These are phyloP conservation scores for Daphoenositta chrysoptera DNA, from an alignment of 2,113 vertebrate genomes.

Conservation along the genomic window DNA sequence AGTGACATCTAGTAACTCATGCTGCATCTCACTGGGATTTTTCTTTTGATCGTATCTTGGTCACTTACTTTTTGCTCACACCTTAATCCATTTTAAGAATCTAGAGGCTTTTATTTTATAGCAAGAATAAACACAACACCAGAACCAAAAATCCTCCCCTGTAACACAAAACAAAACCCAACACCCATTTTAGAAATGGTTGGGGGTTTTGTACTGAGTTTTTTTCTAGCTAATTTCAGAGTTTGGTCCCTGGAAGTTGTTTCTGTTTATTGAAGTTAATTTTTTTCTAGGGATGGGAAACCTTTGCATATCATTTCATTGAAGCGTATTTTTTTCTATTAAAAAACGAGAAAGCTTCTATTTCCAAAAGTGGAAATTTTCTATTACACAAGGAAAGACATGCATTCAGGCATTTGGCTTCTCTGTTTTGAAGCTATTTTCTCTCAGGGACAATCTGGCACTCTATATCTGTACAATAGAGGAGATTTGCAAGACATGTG, in stretches of 20 bases:
- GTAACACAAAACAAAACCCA: rapidly evolving
- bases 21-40: neutral
- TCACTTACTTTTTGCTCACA: neutral
- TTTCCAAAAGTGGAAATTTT: neutral
- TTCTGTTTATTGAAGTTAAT: neutral
- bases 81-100: neutral
- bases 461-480: neutral
- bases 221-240: neutral
- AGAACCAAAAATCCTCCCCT: rapidly evolving
- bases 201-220: rapidly evolving
- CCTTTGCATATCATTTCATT: neutral
- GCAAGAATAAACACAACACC: neutral
- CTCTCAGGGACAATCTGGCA: neutral
- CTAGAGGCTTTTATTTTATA: neutral
- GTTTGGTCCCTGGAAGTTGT: neutral
- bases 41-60: rapidly evolving
- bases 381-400: neutral
- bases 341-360: neutral
- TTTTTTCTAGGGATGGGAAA: neutral
- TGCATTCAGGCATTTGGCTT: neutral
- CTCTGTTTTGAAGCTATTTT: neutral
- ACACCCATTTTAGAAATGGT: neutral
- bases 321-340: neutral
- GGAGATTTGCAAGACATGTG: neutral
- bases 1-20: neutral